A percentile compares a stretch with the other conserved stretches of the same genome.
Evolutionary conservation across 2,797 vertebrate genomes (phyloP).

Genomic region (Arnoldichthys spilopterus): DNA sequence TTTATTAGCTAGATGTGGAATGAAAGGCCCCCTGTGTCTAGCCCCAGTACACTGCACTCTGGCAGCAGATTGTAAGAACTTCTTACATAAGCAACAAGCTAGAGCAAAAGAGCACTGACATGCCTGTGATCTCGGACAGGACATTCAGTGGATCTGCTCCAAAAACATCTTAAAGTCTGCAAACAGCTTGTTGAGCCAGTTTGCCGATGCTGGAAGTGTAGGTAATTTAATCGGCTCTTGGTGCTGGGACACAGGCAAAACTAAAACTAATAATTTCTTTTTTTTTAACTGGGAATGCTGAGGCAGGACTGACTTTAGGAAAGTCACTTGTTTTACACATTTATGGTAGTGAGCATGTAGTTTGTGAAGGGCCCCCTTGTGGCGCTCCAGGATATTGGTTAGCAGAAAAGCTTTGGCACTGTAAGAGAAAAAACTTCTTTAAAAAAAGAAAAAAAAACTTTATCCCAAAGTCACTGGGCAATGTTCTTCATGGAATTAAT

Average conservation of each 20-base stretch:
- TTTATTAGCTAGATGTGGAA: conserved; percentile 15
- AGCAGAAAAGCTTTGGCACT: not conserved
- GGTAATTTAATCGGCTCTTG: not conserved
- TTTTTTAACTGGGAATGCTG: not conserved
- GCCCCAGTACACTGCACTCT: conserved; percentile 51
- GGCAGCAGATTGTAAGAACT: conserved; percentile 26
- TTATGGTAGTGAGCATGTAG: not conserved
- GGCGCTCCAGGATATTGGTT: not conserved
- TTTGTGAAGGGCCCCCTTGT: conserved; percentile 11
- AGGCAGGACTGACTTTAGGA: not conserved
- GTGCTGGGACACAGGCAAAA: too few relatives aligned
- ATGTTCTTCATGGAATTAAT: not conserved
- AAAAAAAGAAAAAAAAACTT: too few relatives aligned
- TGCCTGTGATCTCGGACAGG: conserved; percentile 34
- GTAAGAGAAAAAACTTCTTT: not conserved
- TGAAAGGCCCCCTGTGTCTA: conserved; percentile 23
- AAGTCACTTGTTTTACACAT: not conserved
- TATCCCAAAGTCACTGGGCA: not conserved
- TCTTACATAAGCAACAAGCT: conserved; percentile 61
- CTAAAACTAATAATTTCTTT: too few relatives aligned
- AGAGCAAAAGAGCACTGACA: conserved; percentile 39
- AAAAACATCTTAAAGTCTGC: not conserved
- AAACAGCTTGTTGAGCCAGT: not conserved
- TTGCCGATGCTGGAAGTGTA: not conserved
- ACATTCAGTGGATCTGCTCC: conserved; percentile 50